A percentile compares a stretch with the other conserved stretches of the same genome.
These are phyloP conservation scores for Prochilodus magdalenae DNA, from an alignment of 2,113 vertebrate species.

Conservation along the genomic window DNA sequence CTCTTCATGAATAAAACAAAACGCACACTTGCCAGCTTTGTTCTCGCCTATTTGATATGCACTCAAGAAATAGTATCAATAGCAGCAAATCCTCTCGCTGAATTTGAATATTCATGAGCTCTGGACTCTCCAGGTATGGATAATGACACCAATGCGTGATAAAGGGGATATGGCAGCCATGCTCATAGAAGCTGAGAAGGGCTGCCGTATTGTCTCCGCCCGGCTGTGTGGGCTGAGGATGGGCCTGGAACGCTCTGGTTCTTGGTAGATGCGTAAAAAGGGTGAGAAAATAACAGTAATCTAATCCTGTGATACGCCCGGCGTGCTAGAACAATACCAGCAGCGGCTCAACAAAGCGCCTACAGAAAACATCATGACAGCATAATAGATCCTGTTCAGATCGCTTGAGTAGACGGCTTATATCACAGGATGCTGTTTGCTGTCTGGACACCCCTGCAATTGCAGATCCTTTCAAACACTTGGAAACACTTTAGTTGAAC, in stretches of 20 bases:
- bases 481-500: too few relatives aligned
- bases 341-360: background rate
- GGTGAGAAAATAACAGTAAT: constrained; percentile 46
- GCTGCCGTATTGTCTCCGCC: constrained; percentile 5
- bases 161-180: background rate
- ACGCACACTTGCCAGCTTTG: background rate
- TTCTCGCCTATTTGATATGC: constrained; percentile 40
- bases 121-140: constrained; percentile 21
- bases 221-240: constrained; percentile 6
- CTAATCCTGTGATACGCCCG: constrained; percentile 34
- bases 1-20: constrained; percentile 37
- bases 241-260: background rate
- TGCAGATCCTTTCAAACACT: background rate
- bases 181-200: background rate
- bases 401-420: constrained; percentile 15
- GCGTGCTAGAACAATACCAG: constrained; percentile 6
- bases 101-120: constrained; percentile 21
- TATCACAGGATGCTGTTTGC: constrained; percentile 7
- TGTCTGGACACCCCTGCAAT: background rate
- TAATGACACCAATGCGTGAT: background rate
- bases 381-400: constrained; percentile 21
- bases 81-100: background rate
- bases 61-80: constrained; percentile 8
- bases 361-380: constrained; percentile 31
- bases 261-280: constrained; percentile 18